phyloP scores from a whole-genome alignment of 2,888 invertebrate genomes.

The Drosophila cognata region DNA sequence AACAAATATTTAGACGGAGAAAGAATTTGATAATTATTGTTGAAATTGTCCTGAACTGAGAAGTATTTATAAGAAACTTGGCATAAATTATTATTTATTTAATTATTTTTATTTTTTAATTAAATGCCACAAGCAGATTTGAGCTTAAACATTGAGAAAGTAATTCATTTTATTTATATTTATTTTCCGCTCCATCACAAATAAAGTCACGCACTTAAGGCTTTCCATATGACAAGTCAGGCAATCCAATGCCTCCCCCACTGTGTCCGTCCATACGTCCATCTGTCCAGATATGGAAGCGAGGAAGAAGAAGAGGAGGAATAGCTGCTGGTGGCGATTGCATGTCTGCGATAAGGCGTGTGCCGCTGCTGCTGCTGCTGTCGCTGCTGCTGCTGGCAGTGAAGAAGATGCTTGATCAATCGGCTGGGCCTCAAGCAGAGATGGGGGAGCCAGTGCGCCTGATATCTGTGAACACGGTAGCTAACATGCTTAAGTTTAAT shows the following conservation, averaged over 20 bases:
- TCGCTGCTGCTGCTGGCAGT: slow-evolving; percentile 27
- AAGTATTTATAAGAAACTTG: background rate
- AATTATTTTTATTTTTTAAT: background rate
- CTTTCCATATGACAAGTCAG: background rate
- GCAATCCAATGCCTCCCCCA: background rate
- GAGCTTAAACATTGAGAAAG: background rate
- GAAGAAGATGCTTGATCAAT: slow-evolving; percentile 60
- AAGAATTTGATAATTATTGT: background rate
- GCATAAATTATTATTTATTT: background rate
- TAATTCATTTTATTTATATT: background rate
- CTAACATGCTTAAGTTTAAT: slow-evolving; percentile 85
- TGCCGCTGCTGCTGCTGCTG: slow-evolving; percentile 48
- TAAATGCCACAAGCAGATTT: background rate
- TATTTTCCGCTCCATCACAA: background rate
- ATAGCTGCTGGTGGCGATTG: slow-evolving; percentile 68
- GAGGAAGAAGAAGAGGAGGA: background rate
- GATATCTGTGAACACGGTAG: slow-evolving; percentile 83
- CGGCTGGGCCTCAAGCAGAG: slow-evolving; percentile 30
- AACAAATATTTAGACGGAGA: background rate
- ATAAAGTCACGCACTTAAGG: slow-evolving; percentile 21
- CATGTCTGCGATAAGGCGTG: slow-evolving; percentile 82
- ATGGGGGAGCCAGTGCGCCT: slow-evolving; percentile 30
- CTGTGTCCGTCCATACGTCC: background rate
- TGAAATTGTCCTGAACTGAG: background rate
- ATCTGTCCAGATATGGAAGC: background rate